A percentile compares a stretch with the other conserved stretches of the same genome.
Evolutionary conservation across 2,113 vertebrate species (phyloP).

Genomic region (Dromaius novaehollandiae): DNA sequence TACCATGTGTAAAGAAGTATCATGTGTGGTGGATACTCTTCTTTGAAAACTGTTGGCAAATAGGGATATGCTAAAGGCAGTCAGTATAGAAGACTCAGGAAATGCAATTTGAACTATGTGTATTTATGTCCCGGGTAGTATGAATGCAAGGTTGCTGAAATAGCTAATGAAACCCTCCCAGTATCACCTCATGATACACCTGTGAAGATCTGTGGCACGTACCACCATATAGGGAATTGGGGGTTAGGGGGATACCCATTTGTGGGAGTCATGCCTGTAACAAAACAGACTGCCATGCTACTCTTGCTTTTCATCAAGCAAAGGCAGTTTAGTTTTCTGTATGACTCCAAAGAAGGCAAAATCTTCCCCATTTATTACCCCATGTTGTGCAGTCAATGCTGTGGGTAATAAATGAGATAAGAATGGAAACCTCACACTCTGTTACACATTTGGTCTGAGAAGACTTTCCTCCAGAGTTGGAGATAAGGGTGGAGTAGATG

Average conservation of each 20-base stretch:
- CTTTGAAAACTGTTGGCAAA: not conserved
- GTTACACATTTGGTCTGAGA: not conserved
- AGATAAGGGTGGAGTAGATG: not conserved
- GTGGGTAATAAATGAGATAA: not conserved
- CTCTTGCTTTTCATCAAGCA: not conserved
- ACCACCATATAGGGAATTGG: not conserved
- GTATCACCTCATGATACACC: not conserved
- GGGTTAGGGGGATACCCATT: not conserved
- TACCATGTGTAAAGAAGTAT: not conserved
- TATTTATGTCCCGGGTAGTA: not conserved
- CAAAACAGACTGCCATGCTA: not conserved
- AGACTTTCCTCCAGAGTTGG: not conserved
- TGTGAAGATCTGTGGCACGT: rapidly evolving
- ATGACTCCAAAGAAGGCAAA: not conserved
- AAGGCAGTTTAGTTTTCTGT: not conserved
- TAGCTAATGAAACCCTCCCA: rapidly evolving
- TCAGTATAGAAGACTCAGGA: not conserved
- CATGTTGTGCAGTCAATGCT: too few species aligned
- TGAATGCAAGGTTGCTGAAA: not conserved
- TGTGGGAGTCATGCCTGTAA: not conserved
- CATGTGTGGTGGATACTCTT: not conserved
- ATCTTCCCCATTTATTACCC: too few species aligned
- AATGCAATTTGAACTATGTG: not conserved
- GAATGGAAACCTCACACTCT: not conserved
- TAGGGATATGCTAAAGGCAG: not conserved